Conservation (phyloP, 1,140 invertebrate genomes). For the Pogonognathellus flavescens region DNA sequence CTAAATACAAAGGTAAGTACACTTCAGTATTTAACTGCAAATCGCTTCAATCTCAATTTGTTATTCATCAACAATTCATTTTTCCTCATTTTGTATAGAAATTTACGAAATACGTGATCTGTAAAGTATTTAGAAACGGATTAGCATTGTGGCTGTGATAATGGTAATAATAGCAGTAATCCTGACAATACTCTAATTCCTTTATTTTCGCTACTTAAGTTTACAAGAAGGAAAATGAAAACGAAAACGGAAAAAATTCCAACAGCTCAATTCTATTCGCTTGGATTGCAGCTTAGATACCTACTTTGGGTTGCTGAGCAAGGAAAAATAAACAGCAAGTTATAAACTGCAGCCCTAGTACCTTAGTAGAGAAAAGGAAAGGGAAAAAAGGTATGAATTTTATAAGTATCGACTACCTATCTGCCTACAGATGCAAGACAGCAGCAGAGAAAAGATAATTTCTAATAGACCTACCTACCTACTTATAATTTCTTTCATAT, state of each 20-base stretch:
- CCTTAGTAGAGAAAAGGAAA: conserved; percentile 23
- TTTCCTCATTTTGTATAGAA: background rate
- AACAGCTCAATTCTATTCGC: conserved; percentile 17
- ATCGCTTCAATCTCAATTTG: conserved; percentile 34
- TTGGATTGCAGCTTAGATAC: background rate
- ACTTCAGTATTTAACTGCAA: conserved; percentile 17
- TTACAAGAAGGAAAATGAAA: background rate
- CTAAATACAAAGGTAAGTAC: background rate
- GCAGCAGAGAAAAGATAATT: background rate
- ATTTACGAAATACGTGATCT: background rate
- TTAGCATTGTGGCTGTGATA: background rate
- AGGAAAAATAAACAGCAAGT: background rate
- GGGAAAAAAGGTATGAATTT: conserved; percentile 30
- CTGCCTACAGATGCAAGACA: background rate
- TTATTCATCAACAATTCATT: background rate
- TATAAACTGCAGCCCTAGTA: background rate
- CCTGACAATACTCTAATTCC: conserved; percentile 13
- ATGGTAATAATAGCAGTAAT: background rate
- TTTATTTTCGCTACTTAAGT: conserved; percentile 34
- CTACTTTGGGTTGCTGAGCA: background rate
- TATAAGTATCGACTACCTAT: background rate
- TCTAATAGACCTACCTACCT: background rate
- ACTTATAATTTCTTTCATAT: background rate
- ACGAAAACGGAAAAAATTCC: background rate
- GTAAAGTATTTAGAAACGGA: background rate